Evolutionary conservation across 2,888 invertebrate genomes (phyloP).

Genomic region (Therioaphis trifolii): DNA sequence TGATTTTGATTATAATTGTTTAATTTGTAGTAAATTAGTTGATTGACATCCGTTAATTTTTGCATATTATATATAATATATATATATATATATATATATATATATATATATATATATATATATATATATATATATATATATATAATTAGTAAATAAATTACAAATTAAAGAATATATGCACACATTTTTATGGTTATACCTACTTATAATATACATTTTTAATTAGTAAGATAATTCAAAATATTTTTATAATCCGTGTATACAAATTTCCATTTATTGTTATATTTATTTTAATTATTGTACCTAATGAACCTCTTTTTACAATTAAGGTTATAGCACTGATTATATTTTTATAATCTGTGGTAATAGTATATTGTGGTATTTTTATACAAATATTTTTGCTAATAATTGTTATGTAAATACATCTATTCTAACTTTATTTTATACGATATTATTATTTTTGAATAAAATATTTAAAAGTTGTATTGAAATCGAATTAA

Average conservation of each 20-base stretch:
- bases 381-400: constrained; percentile 10
- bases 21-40: too few species aligned
- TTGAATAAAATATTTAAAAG: constrained; percentile 9
- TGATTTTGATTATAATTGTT: too few species aligned
- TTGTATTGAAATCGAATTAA: constrained; percentile 19
- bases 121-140: too few species aligned
- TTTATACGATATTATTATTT: constrained; percentile 14
- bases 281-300: not conserved
- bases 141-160: too few species aligned
- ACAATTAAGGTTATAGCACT: not conserved
- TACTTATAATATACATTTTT: not conserved
- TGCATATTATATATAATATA: too few species aligned
- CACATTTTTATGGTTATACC: too few species aligned
- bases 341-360: too few species aligned
- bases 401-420: constrained; percentile 19
- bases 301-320: constrained; percentile 20
- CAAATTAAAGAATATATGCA: too few species aligned
- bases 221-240: too few species aligned
- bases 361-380: not conserved
- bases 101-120: too few species aligned
- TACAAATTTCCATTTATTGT: not conserved
- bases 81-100: too few species aligned
- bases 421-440: not conserved
- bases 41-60: too few species aligned
- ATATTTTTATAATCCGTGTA: not conserved